Evolutionary conservation across 2,113 vertebrate species (phyloP), one percentile per base, ranked within the genome.

Genomic region (Actenoides hombroni): DNA sequence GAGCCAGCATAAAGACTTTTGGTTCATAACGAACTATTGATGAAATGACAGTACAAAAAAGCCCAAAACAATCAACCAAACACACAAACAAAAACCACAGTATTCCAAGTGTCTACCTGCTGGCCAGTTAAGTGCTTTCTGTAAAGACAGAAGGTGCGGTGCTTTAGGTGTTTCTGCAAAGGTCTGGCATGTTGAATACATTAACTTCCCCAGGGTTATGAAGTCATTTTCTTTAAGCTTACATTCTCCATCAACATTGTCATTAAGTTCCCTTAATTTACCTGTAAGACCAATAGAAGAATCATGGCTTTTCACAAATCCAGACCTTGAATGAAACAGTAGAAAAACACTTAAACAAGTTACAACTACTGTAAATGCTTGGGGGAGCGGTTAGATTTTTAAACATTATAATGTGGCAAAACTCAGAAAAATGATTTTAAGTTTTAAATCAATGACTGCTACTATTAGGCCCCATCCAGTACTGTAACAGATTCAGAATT

Each of bases 61-160:
- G n/a, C n/a, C n/a, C n/a, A 70, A 74, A 16, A 49, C 23, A 49
- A 49, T 23, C 11, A 49, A 51, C 23, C 49, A 51, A 51, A 51
- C 17, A 48, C 4, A 14, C 42, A 42, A 51, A 25, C 12, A 24
- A 51, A 25, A 51, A 51, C 7, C 49, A 23, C 21, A 51, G 10
- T 24, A 83, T 2, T 28, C 0, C 15, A 83, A 63, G 16, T 28
- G 13, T 51, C 33, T 98, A 98, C 98, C 98, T 98, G 99, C 99
- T 92, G 99, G 99, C 99, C 99, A 99, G 91, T 99, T 99, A 81
- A 99, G 85, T 48, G 99, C 98, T 97, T 98, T 99, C 99, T 99
- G 99, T 44, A 99, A 98, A 78, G 98, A 97, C 95, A 98, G 98
- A 89, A 99, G 97, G 80, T 99, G 98, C 65, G 99, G 98, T 49